phyloP scores from a whole-genome alignment of 2,797 vertebrate genomes.

The Cryptoblepharus egeriae region DNA sequence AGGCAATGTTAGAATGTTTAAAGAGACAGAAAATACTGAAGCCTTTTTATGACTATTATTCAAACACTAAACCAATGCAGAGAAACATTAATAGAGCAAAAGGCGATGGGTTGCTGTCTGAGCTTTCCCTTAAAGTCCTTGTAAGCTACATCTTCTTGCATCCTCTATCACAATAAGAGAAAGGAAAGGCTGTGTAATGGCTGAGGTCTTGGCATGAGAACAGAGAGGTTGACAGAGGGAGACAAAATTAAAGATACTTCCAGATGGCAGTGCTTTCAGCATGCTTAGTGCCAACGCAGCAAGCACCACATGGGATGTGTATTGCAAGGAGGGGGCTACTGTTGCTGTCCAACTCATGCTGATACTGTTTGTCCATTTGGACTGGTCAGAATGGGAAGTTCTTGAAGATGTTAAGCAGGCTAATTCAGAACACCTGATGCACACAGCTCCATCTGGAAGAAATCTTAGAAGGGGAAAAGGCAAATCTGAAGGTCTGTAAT shows the following conservation, averaged over 20 bases:
- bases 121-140: background rate
- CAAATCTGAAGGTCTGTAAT: conserved; percentile 12
- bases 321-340: background rate
- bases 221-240: background rate
- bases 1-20: background rate
- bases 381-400: background rate
- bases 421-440: background rate
- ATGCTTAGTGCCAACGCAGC: background rate
- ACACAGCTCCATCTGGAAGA: conserved; percentile 19
- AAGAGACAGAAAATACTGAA: background rate
- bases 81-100: background rate
- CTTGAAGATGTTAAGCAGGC: background rate
- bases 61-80: background rate
- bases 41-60: background rate
- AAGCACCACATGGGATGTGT: background rate
- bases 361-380: background rate
- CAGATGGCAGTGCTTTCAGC: background rate
- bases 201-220: background rate
- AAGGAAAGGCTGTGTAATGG: background rate
- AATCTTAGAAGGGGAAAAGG: background rate
- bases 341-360: background rate
- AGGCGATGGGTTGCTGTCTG: background rate
- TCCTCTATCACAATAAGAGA: background rate
- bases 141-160: background rate
- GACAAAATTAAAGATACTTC: conserved; percentile 1